Percentiles rank a stretch among this genome's conserved stretches.
phyloP scores from a whole-genome alignment of 2,113 vertebrate species.

The Vidua macroura region DNA sequence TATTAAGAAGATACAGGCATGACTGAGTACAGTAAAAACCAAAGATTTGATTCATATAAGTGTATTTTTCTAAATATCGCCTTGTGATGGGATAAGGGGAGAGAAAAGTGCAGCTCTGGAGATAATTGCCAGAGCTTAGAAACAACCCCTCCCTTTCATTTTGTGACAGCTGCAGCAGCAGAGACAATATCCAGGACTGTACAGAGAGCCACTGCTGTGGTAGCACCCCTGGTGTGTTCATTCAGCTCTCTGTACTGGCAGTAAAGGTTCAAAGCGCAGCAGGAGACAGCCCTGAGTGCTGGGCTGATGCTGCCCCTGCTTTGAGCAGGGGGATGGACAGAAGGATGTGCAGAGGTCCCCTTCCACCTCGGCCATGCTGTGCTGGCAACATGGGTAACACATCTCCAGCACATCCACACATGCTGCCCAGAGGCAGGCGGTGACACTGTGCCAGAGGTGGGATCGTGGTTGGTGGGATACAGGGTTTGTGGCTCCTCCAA shows the following conservation, averaged over 20 bases:
- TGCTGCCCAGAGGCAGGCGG: neutral
- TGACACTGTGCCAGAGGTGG: neutral
- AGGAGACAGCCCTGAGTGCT: neutral
- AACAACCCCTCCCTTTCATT: neutral
- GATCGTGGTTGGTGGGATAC: accelerated
- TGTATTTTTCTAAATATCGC: neutral
- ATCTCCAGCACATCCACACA: accelerated
- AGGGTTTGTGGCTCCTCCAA: neutral
- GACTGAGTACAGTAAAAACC: neutral
- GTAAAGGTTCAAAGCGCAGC: neutral
- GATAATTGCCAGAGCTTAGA: constrained; percentile 9
- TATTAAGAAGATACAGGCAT: neutral
- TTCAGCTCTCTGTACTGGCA: neutral
- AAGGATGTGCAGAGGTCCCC: neutral
- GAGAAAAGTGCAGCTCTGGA: neutral
- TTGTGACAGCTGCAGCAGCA: constrained; percentile 9
- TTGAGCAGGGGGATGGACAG: neutral
- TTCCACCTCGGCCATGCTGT: neutral
- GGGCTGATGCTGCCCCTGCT: neutral
- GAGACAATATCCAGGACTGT: constrained; percentile 6
- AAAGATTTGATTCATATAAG: neutral
- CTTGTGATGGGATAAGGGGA: neutral
- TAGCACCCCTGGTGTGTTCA: neutral
- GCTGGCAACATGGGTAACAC: neutral
- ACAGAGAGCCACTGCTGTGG: neutral